Evolutionary conservation across 2,797 vertebrate species (phyloP).

Genomic region (Muscicapa comitata): DNA sequence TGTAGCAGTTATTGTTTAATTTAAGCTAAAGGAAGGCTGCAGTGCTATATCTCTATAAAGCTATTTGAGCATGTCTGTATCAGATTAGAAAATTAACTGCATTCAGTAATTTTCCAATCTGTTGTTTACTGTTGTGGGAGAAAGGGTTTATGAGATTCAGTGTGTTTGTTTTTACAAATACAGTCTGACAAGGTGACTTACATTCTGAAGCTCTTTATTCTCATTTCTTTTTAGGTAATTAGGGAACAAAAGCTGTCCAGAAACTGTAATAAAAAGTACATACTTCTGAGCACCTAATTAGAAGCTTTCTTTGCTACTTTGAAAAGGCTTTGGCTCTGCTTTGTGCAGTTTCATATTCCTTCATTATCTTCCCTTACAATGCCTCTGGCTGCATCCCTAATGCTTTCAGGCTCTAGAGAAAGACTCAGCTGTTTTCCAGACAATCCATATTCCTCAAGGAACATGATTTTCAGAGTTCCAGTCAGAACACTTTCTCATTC

Average conservation of each 20-base stretch:
- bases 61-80: constrained; percentile 22
- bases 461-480: rapidly evolving
- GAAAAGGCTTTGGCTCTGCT: not conserved
- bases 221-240: not conserved
- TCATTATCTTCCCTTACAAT: not conserved
- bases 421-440: not conserved
- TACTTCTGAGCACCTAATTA: not conserved
- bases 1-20: not conserved
- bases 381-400: not conserved
- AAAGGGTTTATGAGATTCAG: constrained; percentile 12
- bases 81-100: constrained; percentile 29
- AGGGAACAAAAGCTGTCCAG: constrained; percentile 28
- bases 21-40: constrained; percentile 14
- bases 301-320: not conserved
- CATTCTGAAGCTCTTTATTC: constrained; percentile 19
- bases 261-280: not conserved
- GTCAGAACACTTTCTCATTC: not conserved
- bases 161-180: not conserved
- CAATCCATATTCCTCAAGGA: not conserved
- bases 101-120: constrained; percentile 35
- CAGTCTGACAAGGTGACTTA: constrained; percentile 6
- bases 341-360: not conserved
- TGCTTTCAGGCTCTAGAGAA: not conserved
- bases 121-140: constrained; percentile 2
- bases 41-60: not conserved